phyloP scores from a whole-genome alignment of 2,113 vertebrate genomes.

The Pseudorhombus dupliciocellatus region DNA sequence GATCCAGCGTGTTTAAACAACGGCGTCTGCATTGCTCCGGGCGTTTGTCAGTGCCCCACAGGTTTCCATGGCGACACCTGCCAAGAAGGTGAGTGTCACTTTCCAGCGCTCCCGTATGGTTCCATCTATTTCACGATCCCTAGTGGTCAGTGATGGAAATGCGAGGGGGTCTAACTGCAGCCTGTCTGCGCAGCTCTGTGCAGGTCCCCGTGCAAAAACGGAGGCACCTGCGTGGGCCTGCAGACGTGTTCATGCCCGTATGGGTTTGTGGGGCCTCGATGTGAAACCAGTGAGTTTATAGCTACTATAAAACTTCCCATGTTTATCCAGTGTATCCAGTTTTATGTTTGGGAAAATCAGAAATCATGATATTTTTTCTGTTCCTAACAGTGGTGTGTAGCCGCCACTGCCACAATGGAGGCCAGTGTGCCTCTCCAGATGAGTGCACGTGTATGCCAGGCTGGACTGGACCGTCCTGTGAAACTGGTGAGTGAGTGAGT shows the following conservation, averaged over 20 bases:
- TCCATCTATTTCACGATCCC: too few species aligned
- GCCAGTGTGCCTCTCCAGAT: slow-evolving; percentile 80
- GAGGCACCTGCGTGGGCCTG: slow-evolving; percentile 75
- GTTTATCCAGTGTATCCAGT: neutral
- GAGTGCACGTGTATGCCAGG: slow-evolving; percentile 78
- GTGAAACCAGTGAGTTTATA: slow-evolving; percentile 77
- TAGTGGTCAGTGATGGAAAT: too few species aligned
- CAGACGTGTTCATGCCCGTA: slow-evolving; percentile 82
- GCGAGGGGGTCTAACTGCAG: neutral
- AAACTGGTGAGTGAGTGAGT: slow-evolving; percentile 76
- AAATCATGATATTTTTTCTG: neutral
- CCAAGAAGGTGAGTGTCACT: slow-evolving; percentile 61
- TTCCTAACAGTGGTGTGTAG: slow-evolving; percentile 80
- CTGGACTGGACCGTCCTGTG: slow-evolving; percentile 84
- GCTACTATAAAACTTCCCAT: neutral
- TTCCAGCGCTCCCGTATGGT: too few species aligned
- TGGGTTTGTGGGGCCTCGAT: slow-evolving; percentile 79
- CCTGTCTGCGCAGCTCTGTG: slow-evolving; percentile 72
- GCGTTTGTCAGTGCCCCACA: slow-evolving; percentile 67
- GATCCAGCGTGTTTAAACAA: slow-evolving; percentile 60
- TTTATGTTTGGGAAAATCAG: neutral
- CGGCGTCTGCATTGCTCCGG: slow-evolving; percentile 56
- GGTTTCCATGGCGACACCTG: slow-evolving; percentile 77
- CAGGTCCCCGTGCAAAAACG: slow-evolving; percentile 73
- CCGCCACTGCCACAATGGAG: slow-evolving; percentile 84